Percentiles rank a stretch among this genome's conserved stretches.
phyloP scores from a whole-genome alignment of 2,797 vertebrate species.

The Crocodylus rhombifer region DNA sequence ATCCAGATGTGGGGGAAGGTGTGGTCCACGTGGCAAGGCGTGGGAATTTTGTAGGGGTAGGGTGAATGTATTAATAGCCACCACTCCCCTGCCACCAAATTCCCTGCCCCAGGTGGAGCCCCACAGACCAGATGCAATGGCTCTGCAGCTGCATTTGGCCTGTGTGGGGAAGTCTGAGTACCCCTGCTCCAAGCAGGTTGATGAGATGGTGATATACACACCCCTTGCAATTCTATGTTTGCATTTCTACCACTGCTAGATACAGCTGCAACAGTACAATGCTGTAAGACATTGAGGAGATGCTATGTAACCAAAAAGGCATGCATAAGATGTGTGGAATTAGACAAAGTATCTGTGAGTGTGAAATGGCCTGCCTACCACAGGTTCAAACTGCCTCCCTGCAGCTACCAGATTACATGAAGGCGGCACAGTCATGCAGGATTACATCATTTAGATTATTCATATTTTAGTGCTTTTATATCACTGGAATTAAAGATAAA shows the following conservation, averaged over 20 bases:
- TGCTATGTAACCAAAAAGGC: not conserved
- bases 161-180: no score
- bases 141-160: no score
- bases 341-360: not conserved
- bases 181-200: not conserved
- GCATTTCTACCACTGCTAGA: not conserved
- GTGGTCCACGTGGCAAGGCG: no score
- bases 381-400: not conserved
- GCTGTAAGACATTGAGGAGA: not conserved
- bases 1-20: no score
- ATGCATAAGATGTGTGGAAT: not conserved
- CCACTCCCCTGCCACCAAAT: no score
- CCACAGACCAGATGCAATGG: no score
- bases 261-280: rapidly evolving
- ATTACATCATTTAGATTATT: not conserved
- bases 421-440: not conserved
- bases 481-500: not conserved
- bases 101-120: no score
- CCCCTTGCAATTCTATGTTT: not conserved
- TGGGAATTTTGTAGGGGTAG: no score
- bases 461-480: not conserved
- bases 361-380: not conserved
- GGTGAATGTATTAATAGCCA: no score
- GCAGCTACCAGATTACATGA: not conserved
- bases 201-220: not conserved